These are phyloP conservation scores for Penaeus chinensis DNA, from an alignment of 1,140 invertebrate genomes.

Conservation along the genomic window DNA sequence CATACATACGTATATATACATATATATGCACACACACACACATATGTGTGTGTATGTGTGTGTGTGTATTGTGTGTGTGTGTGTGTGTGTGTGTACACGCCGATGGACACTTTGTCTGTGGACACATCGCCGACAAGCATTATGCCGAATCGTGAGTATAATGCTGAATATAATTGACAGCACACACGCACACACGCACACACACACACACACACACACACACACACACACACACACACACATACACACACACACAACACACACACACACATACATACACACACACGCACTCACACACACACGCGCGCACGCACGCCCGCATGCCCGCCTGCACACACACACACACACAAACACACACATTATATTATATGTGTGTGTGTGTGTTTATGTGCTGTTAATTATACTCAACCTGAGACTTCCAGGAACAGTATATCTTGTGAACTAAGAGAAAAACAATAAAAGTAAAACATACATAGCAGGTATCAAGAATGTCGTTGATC, in stretches of 20 bases:
- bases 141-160: too few relatives aligned
- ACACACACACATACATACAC: constrained; percentile 5
- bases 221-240: constrained; percentile 15
- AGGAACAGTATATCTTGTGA: background rate
- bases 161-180: background rate
- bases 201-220: constrained; percentile 16
- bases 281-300: constrained; percentile 2
- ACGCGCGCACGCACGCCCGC: background rate
- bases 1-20: background rate
- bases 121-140: too few relatives aligned
- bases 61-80: background rate
- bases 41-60: background rate
- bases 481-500: too few relatives aligned
- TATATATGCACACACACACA: background rate
- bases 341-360: constrained; percentile 1
- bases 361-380: background rate
- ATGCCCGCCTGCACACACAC: background rate
- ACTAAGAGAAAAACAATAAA: too few relatives aligned
- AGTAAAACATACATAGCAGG: too few relatives aligned
- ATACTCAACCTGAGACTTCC: background rate
- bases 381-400: background rate
- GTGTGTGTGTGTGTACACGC: background rate
- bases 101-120: too few relatives aligned
- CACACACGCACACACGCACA: background rate
- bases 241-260: background rate